Evolutionary conservation across 2,797 vertebrate species (phyloP).

Genomic region (Aplochiton taeniatus): DNA sequence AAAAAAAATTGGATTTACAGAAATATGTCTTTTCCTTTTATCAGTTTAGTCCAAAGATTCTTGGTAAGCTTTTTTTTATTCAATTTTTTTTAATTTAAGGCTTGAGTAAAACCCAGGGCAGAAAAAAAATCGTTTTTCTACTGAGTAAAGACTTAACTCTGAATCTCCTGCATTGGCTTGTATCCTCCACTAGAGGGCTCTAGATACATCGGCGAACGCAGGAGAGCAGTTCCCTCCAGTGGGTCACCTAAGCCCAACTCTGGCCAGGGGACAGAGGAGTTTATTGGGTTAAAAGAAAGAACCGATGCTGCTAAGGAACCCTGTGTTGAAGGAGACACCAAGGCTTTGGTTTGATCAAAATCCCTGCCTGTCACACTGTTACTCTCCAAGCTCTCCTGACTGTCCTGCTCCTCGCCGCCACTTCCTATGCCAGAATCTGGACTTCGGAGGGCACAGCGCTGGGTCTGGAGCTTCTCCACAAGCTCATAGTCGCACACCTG

Average conservation of each 20-base stretch:
- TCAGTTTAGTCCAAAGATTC: no score
- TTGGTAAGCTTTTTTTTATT: no score
- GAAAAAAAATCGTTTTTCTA: no score
- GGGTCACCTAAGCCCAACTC: neutral
- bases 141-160: conserved; percentile 1
- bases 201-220: conserved; percentile 21
- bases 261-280: conserved; percentile 7
- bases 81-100: no score
- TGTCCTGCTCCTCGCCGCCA: conserved; percentile 40
- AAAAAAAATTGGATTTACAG: no score
- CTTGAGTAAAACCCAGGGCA: no score
- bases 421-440: conserved; percentile 53
- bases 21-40: no score
- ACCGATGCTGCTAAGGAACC: neutral
- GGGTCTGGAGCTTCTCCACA: conserved; percentile 23
- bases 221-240: neutral
- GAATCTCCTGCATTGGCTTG: conserved; percentile 48
- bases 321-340: conserved; percentile 16
- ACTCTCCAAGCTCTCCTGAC: conserved; percentile 51
- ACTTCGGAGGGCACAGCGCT: conserved; percentile 28
- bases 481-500: conserved; percentile 48
- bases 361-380: conserved; percentile 21
- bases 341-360: conserved; percentile 18
- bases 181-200: conserved; percentile 63
- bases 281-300: neutral